phyloP scores from a whole-genome alignment of 1,140 invertebrate species.

The Orchesella cincta region DNA sequence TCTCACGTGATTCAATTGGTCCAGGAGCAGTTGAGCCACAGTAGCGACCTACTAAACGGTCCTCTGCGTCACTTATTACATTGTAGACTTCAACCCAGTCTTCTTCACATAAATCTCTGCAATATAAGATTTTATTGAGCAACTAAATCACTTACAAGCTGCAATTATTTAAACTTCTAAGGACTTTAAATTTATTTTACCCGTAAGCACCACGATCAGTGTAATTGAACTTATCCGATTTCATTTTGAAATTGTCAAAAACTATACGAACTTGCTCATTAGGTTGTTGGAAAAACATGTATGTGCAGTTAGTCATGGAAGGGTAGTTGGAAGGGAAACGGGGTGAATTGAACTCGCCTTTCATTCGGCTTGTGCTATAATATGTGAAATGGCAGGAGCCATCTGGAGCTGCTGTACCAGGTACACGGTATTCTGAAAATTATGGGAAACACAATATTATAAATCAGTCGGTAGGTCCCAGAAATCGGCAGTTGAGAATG shows the following conservation, averaged over 20 bases:
- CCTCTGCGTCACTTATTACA: constrained; percentile 74
- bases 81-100: constrained; percentile 93
- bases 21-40: constrained; percentile 82
- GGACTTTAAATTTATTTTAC: too few relatives aligned
- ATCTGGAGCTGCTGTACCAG: constrained; percentile 87
- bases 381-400: constrained; percentile 89
- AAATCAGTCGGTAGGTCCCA: too few relatives aligned
- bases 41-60: constrained; percentile 75
- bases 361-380: constrained; percentile 77
- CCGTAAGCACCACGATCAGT: constrained; percentile 62
- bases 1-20: constrained; percentile 83
- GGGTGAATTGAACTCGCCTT: constrained; percentile 91
- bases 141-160: too few relatives aligned
- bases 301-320: constrained; percentile 88
- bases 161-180: too few relatives aligned
- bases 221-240: constrained; percentile 64
- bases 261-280: constrained; percentile 89
- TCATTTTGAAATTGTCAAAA: constrained; percentile 89
- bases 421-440: constrained; percentile 82
- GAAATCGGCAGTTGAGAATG: too few relatives aligned
- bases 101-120: constrained; percentile 69
- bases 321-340: constrained; percentile 94
- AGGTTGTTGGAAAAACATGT: constrained; percentile 77
- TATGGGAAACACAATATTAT: too few relatives aligned
- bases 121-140: too few relatives aligned